A percentile compares a stretch with the other conserved stretches of the same genome.
Conservation (phyloP, 2,797 vertebrate species). For the Mormyrus hasselquistii region DNA sequence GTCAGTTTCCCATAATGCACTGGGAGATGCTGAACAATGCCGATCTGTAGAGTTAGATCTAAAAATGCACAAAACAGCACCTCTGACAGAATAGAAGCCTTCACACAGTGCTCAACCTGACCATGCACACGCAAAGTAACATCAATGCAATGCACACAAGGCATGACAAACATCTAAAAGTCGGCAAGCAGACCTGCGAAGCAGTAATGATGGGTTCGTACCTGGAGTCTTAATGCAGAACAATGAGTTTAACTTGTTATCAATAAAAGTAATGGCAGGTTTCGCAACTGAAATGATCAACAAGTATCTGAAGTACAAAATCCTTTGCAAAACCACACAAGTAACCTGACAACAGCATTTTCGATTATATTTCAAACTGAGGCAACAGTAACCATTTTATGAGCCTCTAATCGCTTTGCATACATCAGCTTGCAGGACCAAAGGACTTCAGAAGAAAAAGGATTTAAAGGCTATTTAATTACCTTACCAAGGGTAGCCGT, state of each 20-base stretch:
- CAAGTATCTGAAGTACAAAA: neutral
- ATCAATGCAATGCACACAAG: neutral
- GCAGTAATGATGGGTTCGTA: neutral
- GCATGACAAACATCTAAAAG: neutral
- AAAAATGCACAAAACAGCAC: neutral
- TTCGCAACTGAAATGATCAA: neutral
- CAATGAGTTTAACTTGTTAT: neutral
- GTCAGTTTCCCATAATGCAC: neutral
- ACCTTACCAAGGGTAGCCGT: neutral
- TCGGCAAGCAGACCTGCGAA: neutral
- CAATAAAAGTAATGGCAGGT: neutral
- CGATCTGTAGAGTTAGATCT: neutral
- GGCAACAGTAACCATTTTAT: neutral
- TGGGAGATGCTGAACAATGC: neutral
- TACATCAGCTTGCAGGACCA: neutral
- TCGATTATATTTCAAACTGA: neutral
- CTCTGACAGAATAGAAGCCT: neutral
- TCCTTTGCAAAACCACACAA: neutral
- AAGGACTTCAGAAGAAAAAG: neutral
- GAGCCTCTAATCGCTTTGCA: neutral
- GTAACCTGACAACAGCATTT: neutral
- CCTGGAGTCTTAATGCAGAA: neutral
- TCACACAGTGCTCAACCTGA: neutral
- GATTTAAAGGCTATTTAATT: neutral
- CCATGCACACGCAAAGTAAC: neutral